phyloP scores from a whole-genome alignment of 2,113 vertebrate genomes.

The Porphyrio hochstetteri region DNA sequence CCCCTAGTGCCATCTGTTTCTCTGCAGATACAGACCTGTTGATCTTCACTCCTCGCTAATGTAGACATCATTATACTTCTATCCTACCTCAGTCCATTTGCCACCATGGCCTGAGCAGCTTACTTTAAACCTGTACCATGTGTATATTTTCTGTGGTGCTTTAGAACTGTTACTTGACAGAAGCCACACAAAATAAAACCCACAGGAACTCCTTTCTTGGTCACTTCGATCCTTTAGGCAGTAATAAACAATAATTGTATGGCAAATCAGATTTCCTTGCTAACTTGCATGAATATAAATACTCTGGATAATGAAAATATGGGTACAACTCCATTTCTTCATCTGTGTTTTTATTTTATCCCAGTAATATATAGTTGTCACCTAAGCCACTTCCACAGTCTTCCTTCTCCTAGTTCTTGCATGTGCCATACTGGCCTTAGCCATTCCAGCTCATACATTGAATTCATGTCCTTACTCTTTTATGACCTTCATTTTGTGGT shows the following conservation, averaged over 20 bases:
- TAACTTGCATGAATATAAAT: neutral
- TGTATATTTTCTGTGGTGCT: neutral
- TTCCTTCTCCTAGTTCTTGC: neutral
- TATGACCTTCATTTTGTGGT: neutral
- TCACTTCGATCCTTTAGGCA: neutral
- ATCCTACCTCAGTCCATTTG: neutral
- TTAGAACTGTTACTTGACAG: neutral
- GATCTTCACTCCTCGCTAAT: neutral
- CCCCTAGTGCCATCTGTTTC: slow-evolving; percentile 15
- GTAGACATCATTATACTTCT: neutral
- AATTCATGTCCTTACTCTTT: neutral
- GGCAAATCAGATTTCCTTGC: neutral
- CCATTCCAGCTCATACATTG: neutral
- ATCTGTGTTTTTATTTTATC: neutral
- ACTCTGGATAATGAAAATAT: neutral
- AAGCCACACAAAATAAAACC: neutral
- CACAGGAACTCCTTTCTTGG: neutral
- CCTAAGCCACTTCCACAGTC: neutral
- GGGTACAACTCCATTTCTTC: neutral
- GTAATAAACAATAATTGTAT: neutral
- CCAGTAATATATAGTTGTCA: neutral
- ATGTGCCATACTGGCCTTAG: neutral
- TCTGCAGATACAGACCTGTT: neutral
- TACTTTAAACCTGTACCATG: neutral
- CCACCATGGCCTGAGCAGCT: neutral